phyloP scores from a whole-genome alignment of 2,888 invertebrate genomes.

The Cetonia aurata region DNA sequence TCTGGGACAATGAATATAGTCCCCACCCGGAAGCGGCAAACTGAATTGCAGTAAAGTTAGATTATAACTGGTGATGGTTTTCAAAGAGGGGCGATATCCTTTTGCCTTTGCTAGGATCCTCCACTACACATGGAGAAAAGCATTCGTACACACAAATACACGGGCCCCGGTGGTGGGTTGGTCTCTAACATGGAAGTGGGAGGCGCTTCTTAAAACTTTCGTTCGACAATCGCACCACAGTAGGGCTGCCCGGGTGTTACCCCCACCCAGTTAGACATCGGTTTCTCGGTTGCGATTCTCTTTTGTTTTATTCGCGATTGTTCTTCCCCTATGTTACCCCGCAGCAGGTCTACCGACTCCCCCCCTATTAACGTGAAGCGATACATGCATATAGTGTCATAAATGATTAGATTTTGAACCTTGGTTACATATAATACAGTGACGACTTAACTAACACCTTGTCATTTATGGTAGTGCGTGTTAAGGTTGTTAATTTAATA shows the following conservation, averaged over 20 bases:
- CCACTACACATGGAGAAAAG: too few species aligned
- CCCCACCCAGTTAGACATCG: neutral
- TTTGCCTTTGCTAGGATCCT: neutral
- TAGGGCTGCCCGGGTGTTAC: conserved; percentile 3
- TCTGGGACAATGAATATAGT: too few species aligned
- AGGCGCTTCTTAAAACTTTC: conserved; percentile 57
- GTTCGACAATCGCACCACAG: conserved; percentile 50
- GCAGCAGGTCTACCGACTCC: too few species aligned
- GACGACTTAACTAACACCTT: too few species aligned
- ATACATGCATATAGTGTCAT: too few species aligned
- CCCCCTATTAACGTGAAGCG: neutral
- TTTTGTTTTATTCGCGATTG: conserved; percentile 29
- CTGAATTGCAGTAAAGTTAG: conserved; percentile 26
- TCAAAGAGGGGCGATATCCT: conserved; percentile 33
- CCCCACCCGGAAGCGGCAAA: neutral
- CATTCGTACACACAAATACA: neutral
- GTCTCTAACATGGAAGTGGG: conserved; percentile 49
- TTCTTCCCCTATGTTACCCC: too few species aligned
- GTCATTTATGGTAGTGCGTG: too few species aligned
- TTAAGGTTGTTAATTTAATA: too few species aligned
- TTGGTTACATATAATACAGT: too few species aligned
- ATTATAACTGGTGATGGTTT: conserved; percentile 42
- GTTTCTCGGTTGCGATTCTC: conserved; percentile 20
- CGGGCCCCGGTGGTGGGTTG: conserved; percentile 41
- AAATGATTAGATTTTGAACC: too few species aligned